Percentiles rank a stretch among this genome's conserved stretches.
Conservation (phyloP, 2,797 vertebrate species). For the Phrynocephalus vlangalii region DNA sequence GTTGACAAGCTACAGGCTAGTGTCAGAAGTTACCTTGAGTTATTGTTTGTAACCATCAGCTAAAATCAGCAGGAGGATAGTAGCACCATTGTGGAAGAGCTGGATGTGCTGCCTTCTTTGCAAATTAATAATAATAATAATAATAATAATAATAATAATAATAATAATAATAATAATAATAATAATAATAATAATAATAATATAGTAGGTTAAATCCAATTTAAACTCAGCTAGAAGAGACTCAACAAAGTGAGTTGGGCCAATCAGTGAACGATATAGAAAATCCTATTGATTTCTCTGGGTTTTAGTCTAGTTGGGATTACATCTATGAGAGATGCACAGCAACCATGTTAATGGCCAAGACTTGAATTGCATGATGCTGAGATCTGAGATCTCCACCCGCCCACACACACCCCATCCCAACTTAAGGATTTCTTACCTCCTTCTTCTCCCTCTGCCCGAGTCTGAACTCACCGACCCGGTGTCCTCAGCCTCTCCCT, state of each 20-base stretch:
- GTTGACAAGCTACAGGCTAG: background rate
- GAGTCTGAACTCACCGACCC: constrained; percentile 67
- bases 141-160: background rate
- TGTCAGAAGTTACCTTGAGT: background rate
- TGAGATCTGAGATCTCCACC: background rate
- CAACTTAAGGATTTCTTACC: constrained; percentile 9
- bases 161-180: background rate
- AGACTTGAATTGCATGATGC: background rate
- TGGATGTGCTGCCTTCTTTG: background rate
- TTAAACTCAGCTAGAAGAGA: no score
- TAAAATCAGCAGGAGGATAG: background rate
- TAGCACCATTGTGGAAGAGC: background rate
- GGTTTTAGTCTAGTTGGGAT: no score
- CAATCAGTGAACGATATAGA: no score
- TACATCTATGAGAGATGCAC: background rate
- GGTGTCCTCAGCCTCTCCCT: constrained; percentile 46
- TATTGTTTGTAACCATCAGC: background rate
- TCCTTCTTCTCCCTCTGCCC: constrained; percentile 40
- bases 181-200: background rate
- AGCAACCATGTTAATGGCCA: background rate
- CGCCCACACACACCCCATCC: background rate
- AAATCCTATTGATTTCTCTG: no score
- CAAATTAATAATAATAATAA: background rate
- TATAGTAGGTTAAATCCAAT: background rate
- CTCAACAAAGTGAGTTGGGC: no score